Conservation (phyloP, 1,140 invertebrate genomes). For the Lucilia cuprina region DNA sequence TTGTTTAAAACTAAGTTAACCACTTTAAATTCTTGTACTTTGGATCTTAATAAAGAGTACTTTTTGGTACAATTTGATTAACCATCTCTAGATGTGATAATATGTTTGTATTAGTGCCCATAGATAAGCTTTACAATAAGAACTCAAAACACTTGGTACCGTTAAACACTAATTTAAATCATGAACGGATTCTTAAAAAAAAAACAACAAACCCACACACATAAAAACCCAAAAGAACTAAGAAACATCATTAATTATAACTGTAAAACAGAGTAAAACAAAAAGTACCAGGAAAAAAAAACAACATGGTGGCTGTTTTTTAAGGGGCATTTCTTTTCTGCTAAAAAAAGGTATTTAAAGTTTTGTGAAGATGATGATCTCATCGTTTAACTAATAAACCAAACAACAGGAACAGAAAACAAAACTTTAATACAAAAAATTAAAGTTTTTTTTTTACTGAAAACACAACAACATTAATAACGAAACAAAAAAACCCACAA, state of each 20-base stretch:
- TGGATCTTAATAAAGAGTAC: too few species aligned
- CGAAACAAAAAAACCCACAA: too few species aligned
- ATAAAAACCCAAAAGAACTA: neutral
- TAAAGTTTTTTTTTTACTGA: neutral
- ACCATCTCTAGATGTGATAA: too few species aligned
- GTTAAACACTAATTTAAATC: neutral
- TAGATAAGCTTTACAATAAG: neutral
- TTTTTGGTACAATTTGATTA: too few species aligned
- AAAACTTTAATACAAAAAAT: neutral
- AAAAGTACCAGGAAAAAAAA: neutral
- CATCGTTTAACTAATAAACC: neutral
- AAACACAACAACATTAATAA: neutral
- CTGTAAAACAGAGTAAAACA: neutral
- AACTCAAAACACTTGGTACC: neutral
- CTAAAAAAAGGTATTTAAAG: neutral
- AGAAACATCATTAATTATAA: neutral
- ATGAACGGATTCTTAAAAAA: neutral
- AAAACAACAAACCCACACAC: neutral
- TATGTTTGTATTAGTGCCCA: neutral
- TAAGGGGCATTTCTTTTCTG: neutral
- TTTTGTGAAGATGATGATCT: slow-evolving; percentile 4
- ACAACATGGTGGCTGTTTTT: neutral
- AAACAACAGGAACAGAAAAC: neutral
- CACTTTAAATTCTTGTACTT: too few species aligned
- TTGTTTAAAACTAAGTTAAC: too few species aligned